Conservation (phyloP, 2,797 vertebrate genomes). For the Falco columbarius region DNA sequence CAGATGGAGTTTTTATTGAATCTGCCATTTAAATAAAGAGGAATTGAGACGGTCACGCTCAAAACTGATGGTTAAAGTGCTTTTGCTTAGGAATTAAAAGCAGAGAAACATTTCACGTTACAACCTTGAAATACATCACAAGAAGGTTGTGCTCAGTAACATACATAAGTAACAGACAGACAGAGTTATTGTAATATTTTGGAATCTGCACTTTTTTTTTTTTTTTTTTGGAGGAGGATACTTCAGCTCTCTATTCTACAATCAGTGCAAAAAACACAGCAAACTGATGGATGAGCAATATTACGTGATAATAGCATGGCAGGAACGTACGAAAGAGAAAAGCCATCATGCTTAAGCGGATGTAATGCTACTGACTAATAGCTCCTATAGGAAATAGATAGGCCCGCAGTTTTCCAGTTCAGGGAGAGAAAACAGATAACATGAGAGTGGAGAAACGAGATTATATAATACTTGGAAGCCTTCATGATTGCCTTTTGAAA, state of each 20-base stretch:
- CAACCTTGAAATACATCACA: neutral
- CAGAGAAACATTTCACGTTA: neutral
- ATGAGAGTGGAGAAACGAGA: conserved; percentile 28
- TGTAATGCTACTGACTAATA: conserved; percentile 54
- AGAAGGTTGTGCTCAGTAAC: neutral
- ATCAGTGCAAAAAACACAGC: neutral
- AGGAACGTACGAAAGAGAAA: conserved; percentile 52
- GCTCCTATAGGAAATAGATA: conserved; percentile 57
- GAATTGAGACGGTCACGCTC: neutral
- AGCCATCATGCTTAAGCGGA: conserved; percentile 25
- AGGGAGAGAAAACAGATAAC: conserved; percentile 46
- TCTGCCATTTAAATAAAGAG: conserved; percentile 42
- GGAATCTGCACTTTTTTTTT: neutral
- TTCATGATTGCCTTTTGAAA: conserved; percentile 7
- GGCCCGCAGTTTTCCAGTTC: conserved; percentile 36
- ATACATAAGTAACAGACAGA: neutral
- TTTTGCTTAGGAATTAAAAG: conserved; percentile 24
- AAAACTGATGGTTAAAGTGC: neutral
- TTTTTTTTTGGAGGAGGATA: neutral
- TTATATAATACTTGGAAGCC: conserved; percentile 18
- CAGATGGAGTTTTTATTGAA: conserved; percentile 64
- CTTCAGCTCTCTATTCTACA: neutral
- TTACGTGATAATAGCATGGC: conserved; percentile 23
- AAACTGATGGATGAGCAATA: conserved; percentile 13
- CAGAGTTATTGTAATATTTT: neutral